These are phyloP conservation scores for Serilophus lunatus DNA, from an alignment of 2,113 vertebrate species.

Conservation along the genomic window DNA sequence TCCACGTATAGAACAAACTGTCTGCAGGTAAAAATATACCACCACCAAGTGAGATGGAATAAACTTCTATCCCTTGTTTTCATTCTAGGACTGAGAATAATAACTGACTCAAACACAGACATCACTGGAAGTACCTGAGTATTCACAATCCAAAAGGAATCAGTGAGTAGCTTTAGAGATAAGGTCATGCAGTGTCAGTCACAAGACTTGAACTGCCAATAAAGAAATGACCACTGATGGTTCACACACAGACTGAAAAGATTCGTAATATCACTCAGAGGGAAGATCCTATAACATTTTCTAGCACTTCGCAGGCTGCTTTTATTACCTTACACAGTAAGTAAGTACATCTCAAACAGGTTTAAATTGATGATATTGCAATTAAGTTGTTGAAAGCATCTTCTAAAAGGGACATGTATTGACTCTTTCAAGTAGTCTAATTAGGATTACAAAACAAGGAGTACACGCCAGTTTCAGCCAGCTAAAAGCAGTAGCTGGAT, in stretches of 20 bases:
- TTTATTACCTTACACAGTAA: neutral
- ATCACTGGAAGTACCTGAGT: neutral
- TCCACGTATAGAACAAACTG: neutral
- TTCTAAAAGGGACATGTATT: neutral
- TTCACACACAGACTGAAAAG: neutral
- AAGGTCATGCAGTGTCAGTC: neutral
- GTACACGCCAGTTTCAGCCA: neutral
- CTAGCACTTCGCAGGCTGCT: neutral
- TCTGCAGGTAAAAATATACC: neutral
- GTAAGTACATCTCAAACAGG: neutral
- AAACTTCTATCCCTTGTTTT: neutral
- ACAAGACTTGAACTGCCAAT: neutral
- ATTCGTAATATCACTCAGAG: neutral
- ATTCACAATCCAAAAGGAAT: neutral
- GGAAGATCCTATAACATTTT: neutral
- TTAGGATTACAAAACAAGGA: neutral
- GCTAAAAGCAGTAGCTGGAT: neutral
- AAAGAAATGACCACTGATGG: neutral
- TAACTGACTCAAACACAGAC: neutral
- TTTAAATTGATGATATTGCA: neutral
- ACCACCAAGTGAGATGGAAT: neutral
- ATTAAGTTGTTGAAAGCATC: neutral
- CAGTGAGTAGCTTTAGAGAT: neutral
- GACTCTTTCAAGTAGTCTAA: neutral
- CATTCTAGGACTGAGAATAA: neutral